Conservation (phyloP, 1,140 invertebrate genomes). For the Apocrypta bakeri region DNA sequence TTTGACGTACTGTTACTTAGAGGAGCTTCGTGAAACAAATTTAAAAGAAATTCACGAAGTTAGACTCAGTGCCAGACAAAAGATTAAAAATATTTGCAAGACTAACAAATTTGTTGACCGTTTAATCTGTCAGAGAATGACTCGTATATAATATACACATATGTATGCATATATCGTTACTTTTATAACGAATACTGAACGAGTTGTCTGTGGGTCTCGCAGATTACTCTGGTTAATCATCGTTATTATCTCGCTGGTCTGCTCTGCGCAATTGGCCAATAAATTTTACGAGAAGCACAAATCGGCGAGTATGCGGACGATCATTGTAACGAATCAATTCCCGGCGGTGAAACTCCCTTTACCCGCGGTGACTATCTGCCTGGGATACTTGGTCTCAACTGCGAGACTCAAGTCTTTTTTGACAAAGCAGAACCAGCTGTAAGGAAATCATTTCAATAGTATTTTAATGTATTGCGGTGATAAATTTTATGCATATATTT, state of each 20-base stretch:
- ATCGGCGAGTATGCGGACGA: conserved; percentile 57
- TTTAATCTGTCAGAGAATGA: too few species aligned
- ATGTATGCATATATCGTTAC: too few species aligned
- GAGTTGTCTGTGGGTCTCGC: not conserved
- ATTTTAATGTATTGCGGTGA: too few species aligned
- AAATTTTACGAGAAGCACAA: conserved; percentile 60
- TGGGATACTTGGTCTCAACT: conserved; percentile 45
- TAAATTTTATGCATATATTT: too few species aligned
- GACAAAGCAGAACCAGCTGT: conserved; percentile 46
- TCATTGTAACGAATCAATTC: conserved; percentile 55
- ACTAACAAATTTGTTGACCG: too few species aligned
- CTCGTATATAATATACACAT: too few species aligned
- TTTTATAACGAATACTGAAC: not conserved
- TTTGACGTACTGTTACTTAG: too few species aligned
- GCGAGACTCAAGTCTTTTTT: conserved; percentile 48
- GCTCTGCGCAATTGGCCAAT: conserved; percentile 52
- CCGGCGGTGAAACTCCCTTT: conserved; percentile 53
- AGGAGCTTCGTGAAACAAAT: too few species aligned
- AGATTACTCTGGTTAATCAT: conserved; percentile 57
- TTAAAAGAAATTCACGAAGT: too few species aligned
- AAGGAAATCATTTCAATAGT: too few species aligned
- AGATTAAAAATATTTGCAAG: too few species aligned
- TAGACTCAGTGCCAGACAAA: too few species aligned
- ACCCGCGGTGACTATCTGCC: conserved; percentile 57
- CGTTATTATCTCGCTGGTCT: conserved; percentile 53